Conservation (phyloP, 2,888 invertebrate species). For the Lingula anatina region DNA sequence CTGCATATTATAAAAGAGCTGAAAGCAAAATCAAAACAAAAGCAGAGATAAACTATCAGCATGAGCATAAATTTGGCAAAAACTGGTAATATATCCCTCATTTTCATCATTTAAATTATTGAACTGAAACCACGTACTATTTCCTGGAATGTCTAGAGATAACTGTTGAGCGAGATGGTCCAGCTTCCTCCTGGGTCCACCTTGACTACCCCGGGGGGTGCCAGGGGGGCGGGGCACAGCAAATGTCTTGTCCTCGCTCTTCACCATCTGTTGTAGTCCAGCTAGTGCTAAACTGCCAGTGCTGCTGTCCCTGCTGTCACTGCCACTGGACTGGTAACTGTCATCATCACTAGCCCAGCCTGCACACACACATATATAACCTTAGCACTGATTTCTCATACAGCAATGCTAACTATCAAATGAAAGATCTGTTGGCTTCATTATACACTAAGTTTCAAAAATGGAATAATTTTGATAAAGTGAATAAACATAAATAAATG, state of each 20-base stretch:
- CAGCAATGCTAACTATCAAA: neutral
- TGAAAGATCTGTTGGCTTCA: too few species aligned
- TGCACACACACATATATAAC: conserved; percentile 3
- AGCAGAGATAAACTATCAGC: too few species aligned
- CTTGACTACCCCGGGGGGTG: conserved; percentile 1
- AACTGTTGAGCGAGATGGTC: neutral
- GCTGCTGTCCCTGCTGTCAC: conserved; percentile 43
- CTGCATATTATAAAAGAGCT: too few species aligned
- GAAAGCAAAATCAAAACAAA: too few species aligned
- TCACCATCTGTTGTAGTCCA: too few species aligned
- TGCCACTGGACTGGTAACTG: conserved; percentile 37
- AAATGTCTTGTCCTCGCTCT: neutral
- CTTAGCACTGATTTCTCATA: neutral
- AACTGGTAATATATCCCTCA: too few species aligned
- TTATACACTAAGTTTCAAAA: too few species aligned
- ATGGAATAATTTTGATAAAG: too few species aligned
- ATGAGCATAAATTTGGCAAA: too few species aligned
- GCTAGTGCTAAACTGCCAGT: conserved; percentile 37
- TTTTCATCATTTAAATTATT: too few species aligned
- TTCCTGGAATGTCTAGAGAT: neutral
- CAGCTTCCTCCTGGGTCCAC: neutral
- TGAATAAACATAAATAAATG: too few species aligned
- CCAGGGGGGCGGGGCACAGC: conserved; percentile 11
- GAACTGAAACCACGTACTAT: too few species aligned
- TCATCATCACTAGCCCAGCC: conserved; percentile 43